These are phyloP conservation scores for Hydra vulgaris DNA, from an alignment of 30 jellyfish, hydroid and myxozoan genomes.

Conservation along the genomic window DNA sequence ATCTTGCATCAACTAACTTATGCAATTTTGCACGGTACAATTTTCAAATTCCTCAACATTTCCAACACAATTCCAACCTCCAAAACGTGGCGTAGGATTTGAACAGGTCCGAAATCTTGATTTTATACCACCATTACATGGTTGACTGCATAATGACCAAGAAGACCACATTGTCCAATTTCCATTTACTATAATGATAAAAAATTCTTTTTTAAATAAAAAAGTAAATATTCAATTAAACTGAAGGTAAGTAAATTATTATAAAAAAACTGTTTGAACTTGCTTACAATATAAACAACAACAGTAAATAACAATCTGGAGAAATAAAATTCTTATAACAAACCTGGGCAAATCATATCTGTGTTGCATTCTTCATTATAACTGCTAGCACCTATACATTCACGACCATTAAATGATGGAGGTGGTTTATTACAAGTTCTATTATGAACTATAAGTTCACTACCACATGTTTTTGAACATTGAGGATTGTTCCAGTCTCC, in stretches of 20 bases:
- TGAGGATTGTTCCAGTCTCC: neutral
- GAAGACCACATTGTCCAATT: neutral
- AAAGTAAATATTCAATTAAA: no score
- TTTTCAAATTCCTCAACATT: neutral
- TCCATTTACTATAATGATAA: neutral
- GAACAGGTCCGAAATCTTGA: neutral
- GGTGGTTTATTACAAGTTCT: neutral
- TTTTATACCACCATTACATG: neutral
- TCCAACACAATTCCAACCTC: neutral
- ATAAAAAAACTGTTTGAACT: no score
- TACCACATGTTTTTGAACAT: neutral
- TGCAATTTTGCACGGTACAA: neutral
- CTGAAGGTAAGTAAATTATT: no score
- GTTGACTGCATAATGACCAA: neutral
- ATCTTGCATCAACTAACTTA: no score
- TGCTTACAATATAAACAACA: no score
- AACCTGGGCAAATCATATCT: neutral
- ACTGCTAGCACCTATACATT: neutral
- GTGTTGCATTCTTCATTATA: neutral
- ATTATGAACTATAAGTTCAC: neutral
- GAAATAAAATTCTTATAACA: no score
- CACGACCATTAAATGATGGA: neutral
- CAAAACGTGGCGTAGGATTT: neutral
- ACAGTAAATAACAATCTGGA: no score
- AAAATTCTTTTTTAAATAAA: no score